Evolutionary conservation across 2,113 vertebrate genomes (phyloP), one percentile per base, ranked within the genome.

Genomic region (Oxyruncus cristatus): DNA sequence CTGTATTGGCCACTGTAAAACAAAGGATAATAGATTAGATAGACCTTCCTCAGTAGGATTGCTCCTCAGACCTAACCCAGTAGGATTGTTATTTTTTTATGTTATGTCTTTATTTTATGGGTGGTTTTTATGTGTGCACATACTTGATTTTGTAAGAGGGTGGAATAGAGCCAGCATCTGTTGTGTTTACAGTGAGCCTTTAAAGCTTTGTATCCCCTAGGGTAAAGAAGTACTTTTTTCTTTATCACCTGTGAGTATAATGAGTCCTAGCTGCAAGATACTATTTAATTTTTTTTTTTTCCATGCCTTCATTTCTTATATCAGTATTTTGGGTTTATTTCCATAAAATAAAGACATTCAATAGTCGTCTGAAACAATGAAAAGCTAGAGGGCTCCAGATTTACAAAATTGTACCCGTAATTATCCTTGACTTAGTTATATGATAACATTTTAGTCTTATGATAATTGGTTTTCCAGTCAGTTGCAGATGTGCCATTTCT

Each of bases 101-200:
- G 15, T 47, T 84, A 47, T 42, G 12, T 28, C 23, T 67, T 83
- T 86, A 47, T 66, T 65, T 84, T 84, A 84, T n/a, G 47, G 13
- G 13, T 83, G 20, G 1, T 15, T 77, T 92, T 73, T 72, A 26
- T 21, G 5, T 28, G n/a, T 27, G 3, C 70, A 24, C 0, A 0
- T 65, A 33, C 21, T 86, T 80, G 15, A 5, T 76, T 76, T 80
- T 77, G 8, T 37, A 56, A 50, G 30, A 89, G 15, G 24, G 16
- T 86, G 18, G 7, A 20, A 52, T 6, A 76, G 49, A 79, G 7
- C 2, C 39, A 75, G 3, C 13, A 65, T 75, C 35, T 65, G n/a
- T 21, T 66, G 12, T 46, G 14, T 82, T 83, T 88, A 39, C 41
- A 55, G 7, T 17, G 74, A 76, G 4, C 6, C 3, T 92, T 17